These are phyloP conservation scores for Anoplius nigerrimus DNA, from an alignment of 2,888 invertebrate genomes.

Conservation along the genomic window DNA sequence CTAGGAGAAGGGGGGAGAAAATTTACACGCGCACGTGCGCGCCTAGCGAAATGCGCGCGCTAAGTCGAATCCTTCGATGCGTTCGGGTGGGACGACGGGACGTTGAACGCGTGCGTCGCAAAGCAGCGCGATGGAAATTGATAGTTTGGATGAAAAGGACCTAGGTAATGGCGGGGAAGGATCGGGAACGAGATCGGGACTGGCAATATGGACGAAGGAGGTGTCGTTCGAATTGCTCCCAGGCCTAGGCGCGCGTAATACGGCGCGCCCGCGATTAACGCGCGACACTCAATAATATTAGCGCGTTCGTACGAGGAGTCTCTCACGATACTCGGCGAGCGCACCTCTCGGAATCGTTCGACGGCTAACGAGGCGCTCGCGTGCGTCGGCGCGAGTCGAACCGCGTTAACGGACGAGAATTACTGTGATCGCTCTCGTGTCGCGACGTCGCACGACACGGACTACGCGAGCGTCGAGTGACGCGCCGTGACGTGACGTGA, in stretches of 20 bases:
- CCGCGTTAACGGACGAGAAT: conserved; percentile 6
- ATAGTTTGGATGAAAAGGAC: too few relatives aligned
- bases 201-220: background rate
- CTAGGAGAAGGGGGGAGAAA: background rate
- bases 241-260: background rate
- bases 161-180: too few relatives aligned
- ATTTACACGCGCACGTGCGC: too few relatives aligned
- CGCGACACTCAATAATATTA: too few relatives aligned
- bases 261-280: background rate
- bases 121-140: conserved; percentile 2
- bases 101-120: conserved; percentile 5
- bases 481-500: conserved; percentile 36
- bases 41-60: background rate
- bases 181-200: background rate
- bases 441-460: background rate
- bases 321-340: background rate
- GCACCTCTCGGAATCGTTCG: conserved; percentile 63
- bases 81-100: background rate
- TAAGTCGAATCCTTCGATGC: background rate
- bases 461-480: conserved; percentile 20
- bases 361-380: conserved; percentile 30
- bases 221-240: conserved; percentile 22
- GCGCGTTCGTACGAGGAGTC: background rate
- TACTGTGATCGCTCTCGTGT: conserved; percentile 1
- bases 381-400: conserved; percentile 6